phyloP scores from a whole-genome alignment of 2,888 invertebrate genomes.

The Drosophila pullipes region DNA sequence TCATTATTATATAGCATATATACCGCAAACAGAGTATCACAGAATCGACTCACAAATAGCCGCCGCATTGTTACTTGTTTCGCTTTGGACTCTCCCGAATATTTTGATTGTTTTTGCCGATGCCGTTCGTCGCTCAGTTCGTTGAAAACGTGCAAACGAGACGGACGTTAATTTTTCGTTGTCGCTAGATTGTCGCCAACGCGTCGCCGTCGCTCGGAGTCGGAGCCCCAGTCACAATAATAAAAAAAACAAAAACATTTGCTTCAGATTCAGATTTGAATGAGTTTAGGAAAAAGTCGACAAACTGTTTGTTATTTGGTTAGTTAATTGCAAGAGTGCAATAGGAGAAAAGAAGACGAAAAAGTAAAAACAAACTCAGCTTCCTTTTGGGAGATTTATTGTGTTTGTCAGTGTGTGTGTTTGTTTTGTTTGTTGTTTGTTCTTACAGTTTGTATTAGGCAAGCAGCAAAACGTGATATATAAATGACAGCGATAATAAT shows the following conservation, averaged over 20 bases:
- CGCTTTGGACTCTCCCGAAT: slow-evolving; percentile 26
- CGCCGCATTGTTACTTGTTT: slow-evolving; percentile 19
- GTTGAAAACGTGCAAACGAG: slow-evolving; percentile 54
- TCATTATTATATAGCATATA: background rate
- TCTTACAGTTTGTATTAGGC: slow-evolving; percentile 68
- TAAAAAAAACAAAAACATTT: slow-evolving; percentile 26
- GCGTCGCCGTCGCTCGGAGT: slow-evolving; percentile 67
- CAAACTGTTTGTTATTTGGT: slow-evolving; percentile 30
- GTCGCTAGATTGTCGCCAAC: slow-evolving; percentile 44
- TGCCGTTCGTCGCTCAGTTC: slow-evolving; percentile 41
- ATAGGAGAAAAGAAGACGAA: background rate
- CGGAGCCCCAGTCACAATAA: slow-evolving; percentile 46
- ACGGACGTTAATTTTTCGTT: slow-evolving; percentile 53
- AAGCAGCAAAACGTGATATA: slow-evolving; percentile 77
- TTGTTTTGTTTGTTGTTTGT: slow-evolving; percentile 52
- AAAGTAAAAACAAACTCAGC: slow-evolving; percentile 45
- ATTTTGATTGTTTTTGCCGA: slow-evolving; percentile 38
- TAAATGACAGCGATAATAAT: slow-evolving; percentile 60
- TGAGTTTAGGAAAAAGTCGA: slow-evolving; percentile 35
- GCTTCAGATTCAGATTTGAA: slow-evolving; percentile 45
- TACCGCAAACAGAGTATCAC: background rate
- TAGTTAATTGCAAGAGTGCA: slow-evolving; percentile 46
- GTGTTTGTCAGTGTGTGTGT: slow-evolving; percentile 10
- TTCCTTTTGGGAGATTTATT: slow-evolving; percentile 38
- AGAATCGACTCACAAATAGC: background rate